Evolutionary conservation across 2,888 invertebrate genomes (phyloP).

Genomic region (Drosophila dives): DNA sequence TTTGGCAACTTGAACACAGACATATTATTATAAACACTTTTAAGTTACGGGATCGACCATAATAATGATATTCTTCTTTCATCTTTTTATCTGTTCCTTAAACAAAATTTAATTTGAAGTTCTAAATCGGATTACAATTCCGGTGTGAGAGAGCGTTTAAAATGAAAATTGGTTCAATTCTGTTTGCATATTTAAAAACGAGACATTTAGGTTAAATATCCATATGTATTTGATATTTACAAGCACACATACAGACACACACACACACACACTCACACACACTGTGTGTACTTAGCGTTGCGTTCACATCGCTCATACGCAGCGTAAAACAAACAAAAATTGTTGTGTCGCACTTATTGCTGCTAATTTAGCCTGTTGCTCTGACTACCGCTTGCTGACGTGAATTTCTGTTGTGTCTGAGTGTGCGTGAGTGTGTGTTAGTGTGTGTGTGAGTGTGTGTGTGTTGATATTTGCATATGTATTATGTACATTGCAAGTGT

Average conservation of each 20-base stretch:
- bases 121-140: not conserved
- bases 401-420: not conserved
- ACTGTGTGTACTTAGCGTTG: slow-evolving; percentile 16
- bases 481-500: not conserved
- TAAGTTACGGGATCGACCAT: not conserved
- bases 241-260: not conserved
- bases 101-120: not conserved
- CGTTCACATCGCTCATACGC: slow-evolving; percentile 37
- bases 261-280: too few relatives aligned
- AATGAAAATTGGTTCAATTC: not conserved
- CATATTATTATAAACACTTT: not conserved
- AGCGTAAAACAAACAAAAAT: slow-evolving; percentile 6
- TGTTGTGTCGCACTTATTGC: slow-evolving; percentile 21
- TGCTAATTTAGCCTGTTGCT: slow-evolving; percentile 27
- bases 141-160: not conserved
- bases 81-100: not conserved
- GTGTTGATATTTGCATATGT: slow-evolving; percentile 4
- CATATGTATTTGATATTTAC: not conserved
- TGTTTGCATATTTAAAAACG: not conserved
- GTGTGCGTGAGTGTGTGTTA: not conserved
- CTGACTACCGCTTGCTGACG: slow-evolving; percentile 3
- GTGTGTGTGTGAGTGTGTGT: not conserved
- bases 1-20: not conserved
- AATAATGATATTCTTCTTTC: not conserved
- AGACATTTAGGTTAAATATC: not conserved